Base-by-base conservation (phyloP, 2,888 invertebrate genomes). In the Smittia sp. region DNA sequence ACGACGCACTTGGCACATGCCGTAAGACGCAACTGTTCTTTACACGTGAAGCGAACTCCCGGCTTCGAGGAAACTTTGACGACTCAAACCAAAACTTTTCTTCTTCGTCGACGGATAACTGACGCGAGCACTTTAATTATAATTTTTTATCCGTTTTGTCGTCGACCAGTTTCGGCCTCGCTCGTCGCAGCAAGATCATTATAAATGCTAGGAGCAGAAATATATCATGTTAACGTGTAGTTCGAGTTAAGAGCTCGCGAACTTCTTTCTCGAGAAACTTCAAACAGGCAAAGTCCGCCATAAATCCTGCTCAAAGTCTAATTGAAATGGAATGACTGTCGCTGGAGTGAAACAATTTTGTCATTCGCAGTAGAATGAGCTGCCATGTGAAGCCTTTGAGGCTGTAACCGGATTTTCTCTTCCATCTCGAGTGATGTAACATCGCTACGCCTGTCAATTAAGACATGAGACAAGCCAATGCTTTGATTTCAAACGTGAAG, bases 61-160 rank as follows among this genome's bases (percentile, higher is more conserved):
- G n/a, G n/a, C n/a, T n/a, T n/a, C n/a, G n/a, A n/a, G n/a, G n/a
- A n/a, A n/a, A n/a, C n/a, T n/a, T n/a, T n/a, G n/a, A n/a, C n/a
- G n/a, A n/a, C n/a, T n/a, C n/a, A n/a, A n/a, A n/a, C n/a, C n/a
- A n/a, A n/a, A n/a, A n/a, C 54, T n/a, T n/a, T 54, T 6, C 54
- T 15, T 54, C 18, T 15, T 6, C 6, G 54, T n/a, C 15, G 54
- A 54, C 54, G 15, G 15, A 15, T 9, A 54, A 6, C 6, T 54
- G 11, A 15, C 18, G 11, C 54, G 15, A 39, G 39, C 39, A 39
- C 39, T 39, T 62, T 62, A 6, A 62, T 62, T 62, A 62, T 62
- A 24, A 62, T n/a, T 62, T n/a, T 18, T 62, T 62, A 62, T 62
- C 62, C 62, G 62, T 3, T 62, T 62, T 62, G 62, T 62, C 20